Evolutionary conservation across 2,113 vertebrate species (phyloP).

Genomic region (Thryonomys swinderianus): DNA sequence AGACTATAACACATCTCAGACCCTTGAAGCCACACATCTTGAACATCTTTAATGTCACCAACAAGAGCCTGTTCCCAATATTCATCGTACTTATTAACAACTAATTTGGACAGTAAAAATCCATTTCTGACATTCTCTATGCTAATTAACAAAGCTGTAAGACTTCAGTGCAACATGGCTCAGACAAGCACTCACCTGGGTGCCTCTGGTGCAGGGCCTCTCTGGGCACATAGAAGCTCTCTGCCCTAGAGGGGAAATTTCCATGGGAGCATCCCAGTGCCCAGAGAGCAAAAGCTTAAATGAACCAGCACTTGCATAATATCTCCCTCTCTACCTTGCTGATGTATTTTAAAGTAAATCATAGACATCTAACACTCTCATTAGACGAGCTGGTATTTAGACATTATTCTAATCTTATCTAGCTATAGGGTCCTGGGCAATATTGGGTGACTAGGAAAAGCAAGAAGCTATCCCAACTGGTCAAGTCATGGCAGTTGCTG

Average conservation of each 20-base stretch:
- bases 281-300: background rate
- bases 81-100: constrained; percentile 27
- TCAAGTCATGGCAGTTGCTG: background rate
- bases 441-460: background rate
- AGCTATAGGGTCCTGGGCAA: background rate
- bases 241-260: constrained; percentile 41
- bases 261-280: background rate
- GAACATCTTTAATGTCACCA: background rate
- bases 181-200: background rate
- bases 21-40: background rate
- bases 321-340: background rate
- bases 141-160: constrained; percentile 38
- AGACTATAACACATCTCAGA: background rate
- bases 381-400: background rate
- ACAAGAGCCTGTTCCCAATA: background rate
- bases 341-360: background rate
- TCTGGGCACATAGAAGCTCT: constrained; percentile 14
- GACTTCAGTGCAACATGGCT: background rate
- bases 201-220: constrained; percentile 27
- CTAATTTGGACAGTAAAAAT: constrained; percentile 55
- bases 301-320: background rate
- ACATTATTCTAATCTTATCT: background rate
- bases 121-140: constrained; percentile 35
- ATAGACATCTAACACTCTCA: background rate
- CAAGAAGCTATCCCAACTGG: background rate